Evolutionary conservation across 2,888 invertebrate genomes (phyloP).

Genomic region (Cerceris rybyensis): DNA sequence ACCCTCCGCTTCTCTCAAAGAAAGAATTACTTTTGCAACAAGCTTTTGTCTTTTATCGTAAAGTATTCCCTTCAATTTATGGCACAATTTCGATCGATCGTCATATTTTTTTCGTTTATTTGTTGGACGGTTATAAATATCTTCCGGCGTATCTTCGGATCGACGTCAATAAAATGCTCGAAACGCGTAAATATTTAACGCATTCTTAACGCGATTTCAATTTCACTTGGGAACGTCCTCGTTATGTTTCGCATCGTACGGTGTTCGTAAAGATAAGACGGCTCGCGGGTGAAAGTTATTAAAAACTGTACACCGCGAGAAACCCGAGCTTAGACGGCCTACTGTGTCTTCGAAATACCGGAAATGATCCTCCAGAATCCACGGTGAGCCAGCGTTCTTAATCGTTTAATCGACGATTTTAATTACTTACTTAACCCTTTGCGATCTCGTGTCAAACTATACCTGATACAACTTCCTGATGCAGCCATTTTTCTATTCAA

Average conservation of each 20-base stretch:
- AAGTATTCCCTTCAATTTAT: background rate
- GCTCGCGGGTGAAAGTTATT: constrained; percentile 63
- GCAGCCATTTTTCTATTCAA: no score
- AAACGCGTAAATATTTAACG: constrained; percentile 49
- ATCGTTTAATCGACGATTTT: no score
- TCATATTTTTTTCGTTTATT: constrained; percentile 15
- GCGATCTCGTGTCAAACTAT: no score
- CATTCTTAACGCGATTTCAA: constrained; percentile 63
- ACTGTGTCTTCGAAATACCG: background rate
- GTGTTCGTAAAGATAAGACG: constrained; percentile 58
- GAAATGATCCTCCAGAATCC: background rate
- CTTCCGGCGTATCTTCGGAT: constrained; percentile 11
- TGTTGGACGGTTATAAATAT: background rate
- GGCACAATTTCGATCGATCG: background rate
- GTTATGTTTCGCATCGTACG: constrained; percentile 60
- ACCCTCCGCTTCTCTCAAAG: no score
- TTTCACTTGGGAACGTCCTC: constrained; percentile 60
- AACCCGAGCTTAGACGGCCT: constrained; percentile 48
- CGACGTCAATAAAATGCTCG: constrained; percentile 26
- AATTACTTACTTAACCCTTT: no score
- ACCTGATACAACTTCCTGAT: no score
- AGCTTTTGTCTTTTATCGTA: no score
- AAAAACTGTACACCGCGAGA: constrained; percentile 55
- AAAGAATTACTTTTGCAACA: no score
- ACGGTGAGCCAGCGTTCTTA: background rate